Base-by-base conservation (phyloP, 2,888 invertebrate species). In the Antheraea yamamai region DNA sequence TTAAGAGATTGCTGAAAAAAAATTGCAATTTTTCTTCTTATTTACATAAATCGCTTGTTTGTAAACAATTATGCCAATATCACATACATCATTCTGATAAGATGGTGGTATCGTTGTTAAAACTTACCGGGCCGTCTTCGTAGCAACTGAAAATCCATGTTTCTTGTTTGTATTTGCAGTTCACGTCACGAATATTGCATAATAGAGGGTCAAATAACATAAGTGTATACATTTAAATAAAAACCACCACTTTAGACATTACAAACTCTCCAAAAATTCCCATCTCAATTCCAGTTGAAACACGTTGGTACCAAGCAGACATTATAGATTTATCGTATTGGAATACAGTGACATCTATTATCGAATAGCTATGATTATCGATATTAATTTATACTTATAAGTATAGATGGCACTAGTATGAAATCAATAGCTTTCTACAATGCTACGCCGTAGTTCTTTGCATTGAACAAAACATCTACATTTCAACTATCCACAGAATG, bases 311-410 rank as follows among this genome's bases (percentile, higher is more conserved):
- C 30, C 30, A 30, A 30, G 30, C 30, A 47, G 10, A 8, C 10
- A n/a, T 61, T 61, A 61, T 23, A 23, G 12, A 66, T 66, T 30
- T 30, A 26, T 83, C 82, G 61, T 76, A 82, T 78, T 77, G 75
- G 81, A 77, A 73, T 76, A 16, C 68, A 83, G 81, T 78, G 91
- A 81, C 91, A 91, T 89, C 92, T 91, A 76, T 81, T 78, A 80
- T 78, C 80, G 84, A 84, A 81, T 90, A 87, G 90, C 77, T 23
- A 75, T 68, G 26, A 70, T 35, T 47, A 77, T 76, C 72, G 47
- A 39, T 74, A 76, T 79, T 80, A 77, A 64, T 12, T 64, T 64
- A 74, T 77, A 8, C 55, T 55, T n/a, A 4, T 20, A 66, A 61
- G 70, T 16, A 72, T 79, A 89, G 90, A 82, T 87, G 88, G 85